phyloP scores from a whole-genome alignment of 2,113 vertebrate genomes.

The Enhydra lutris region DNA sequence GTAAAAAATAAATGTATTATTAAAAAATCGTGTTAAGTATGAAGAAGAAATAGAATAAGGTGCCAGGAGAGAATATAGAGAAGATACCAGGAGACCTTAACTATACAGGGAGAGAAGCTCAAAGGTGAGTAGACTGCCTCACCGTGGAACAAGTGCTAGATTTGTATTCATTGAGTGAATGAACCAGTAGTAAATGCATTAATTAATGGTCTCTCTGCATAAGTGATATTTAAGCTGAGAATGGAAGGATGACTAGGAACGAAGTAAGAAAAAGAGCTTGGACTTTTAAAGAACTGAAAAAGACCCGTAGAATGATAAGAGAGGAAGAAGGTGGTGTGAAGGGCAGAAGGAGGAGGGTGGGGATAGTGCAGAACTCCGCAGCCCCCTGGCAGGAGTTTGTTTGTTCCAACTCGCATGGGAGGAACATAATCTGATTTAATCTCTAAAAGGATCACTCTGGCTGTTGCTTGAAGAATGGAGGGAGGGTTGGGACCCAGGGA shows the following conservation, averaged over 20 bases:
- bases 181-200: not conserved
- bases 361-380: rapidly evolving
- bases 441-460: not conserved
- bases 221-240: not conserved
- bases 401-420: not conserved
- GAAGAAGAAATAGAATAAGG: not conserved
- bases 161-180: not conserved
- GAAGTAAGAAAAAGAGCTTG: not conserved
- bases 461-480: not conserved
- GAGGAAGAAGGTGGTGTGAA: not conserved
- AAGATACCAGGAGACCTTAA: not conserved
- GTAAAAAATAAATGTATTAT: not conserved
- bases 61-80: not conserved
- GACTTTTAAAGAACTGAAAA: not conserved
- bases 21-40: not conserved
- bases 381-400: not conserved
- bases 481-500: not conserved
- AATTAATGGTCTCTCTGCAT: not conserved
- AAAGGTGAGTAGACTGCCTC: not conserved
- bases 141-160: not conserved
- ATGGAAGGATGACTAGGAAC: not conserved
- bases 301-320: not conserved
- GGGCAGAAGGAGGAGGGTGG: not conserved
- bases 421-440: not conserved
- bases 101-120: not conserved